phyloP scores from a whole-genome alignment of 2,113 vertebrate species.

The Telmatochromis bifrenatus region DNA sequence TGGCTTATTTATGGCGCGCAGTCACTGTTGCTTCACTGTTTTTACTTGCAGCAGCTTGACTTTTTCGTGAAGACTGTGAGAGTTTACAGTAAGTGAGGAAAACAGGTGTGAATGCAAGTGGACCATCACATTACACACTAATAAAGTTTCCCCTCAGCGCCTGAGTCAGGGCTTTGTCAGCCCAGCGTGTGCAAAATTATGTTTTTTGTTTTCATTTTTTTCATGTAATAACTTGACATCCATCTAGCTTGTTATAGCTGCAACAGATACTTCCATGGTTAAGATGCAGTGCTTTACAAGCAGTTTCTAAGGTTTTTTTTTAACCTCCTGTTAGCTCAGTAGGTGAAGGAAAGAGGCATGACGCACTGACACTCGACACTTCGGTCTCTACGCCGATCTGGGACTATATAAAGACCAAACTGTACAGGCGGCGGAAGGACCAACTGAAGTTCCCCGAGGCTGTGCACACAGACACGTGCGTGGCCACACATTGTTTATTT shows the following conservation, averaged over 20 bases:
- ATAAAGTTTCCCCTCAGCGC: not conserved
- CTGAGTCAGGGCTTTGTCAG: not conserved
- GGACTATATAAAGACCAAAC: slow-evolving; percentile 56
- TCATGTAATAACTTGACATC: not conserved
- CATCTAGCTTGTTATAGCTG: not conserved
- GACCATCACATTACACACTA: not conserved
- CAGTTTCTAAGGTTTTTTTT: not conserved
- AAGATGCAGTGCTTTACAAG: not conserved
- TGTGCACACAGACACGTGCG: not conserved
- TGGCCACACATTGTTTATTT: not conserved
- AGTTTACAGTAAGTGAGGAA: not conserved
- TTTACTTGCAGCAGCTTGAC: not conserved
- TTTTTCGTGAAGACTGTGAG: not conserved
- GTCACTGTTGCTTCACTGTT: not conserved
- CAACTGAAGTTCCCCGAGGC: not conserved
- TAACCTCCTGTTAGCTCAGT: slow-evolving; percentile 26
- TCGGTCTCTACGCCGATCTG: not conserved
- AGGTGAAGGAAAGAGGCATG: slow-evolving; percentile 31
- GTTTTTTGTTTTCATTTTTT: not conserved
- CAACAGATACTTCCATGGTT: not conserved
- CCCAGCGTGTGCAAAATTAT: not conserved
- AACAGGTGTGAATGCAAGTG: not conserved
- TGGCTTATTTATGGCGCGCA: not conserved
- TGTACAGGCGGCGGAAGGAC: not conserved
- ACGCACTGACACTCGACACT: slow-evolving; percentile 46